Conservation (phyloP, 2,888 invertebrate species). For the Eristalinus aeneus region DNA sequence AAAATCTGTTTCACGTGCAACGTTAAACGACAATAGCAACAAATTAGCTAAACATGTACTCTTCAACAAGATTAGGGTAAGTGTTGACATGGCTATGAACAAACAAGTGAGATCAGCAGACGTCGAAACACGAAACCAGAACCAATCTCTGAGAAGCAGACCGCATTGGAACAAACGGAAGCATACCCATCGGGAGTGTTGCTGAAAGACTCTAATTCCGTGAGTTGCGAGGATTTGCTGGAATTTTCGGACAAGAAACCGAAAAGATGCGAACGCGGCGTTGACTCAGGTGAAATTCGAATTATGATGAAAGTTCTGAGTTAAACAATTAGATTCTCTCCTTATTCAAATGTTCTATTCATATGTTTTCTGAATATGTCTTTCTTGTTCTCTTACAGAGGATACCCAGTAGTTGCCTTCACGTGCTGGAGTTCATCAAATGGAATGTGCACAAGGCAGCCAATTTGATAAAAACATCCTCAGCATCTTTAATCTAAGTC, state of each 20-base stretch:
- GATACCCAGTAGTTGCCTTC: slow-evolving; percentile 88
- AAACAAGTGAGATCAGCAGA: slow-evolving; percentile 40
- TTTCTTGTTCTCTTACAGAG: slow-evolving; percentile 81
- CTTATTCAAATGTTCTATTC: neutral
- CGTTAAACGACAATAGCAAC: slow-evolving; percentile 60
- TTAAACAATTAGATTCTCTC: too few relatives aligned
- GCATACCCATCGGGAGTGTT: slow-evolving; percentile 73
- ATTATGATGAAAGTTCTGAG: slow-evolving; percentile 93
- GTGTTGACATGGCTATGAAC: slow-evolving; percentile 78
- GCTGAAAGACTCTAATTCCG: slow-evolving; percentile 86
- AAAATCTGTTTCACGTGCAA: slow-evolving; percentile 19
- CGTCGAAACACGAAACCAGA: slow-evolving; percentile 41
- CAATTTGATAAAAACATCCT: slow-evolving; percentile 83
- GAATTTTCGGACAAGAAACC: slow-evolving; percentile 94
- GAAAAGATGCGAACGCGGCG: slow-evolving; percentile 89
- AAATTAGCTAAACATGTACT: slow-evolving; percentile 80
- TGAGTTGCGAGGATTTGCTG: slow-evolving; percentile 94
- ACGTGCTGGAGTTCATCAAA: slow-evolving; percentile 89
- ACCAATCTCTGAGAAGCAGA: slow-evolving; percentile 3
- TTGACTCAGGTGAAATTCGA: slow-evolving; percentile 94
- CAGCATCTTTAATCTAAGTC: slow-evolving; percentile 74
- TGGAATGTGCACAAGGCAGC: slow-evolving; percentile 96
- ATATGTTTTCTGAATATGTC: neutral
- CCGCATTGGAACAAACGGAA: slow-evolving; percentile 35
- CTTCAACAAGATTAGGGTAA: slow-evolving; percentile 80